Base-by-base conservation (phyloP, 2,888 invertebrate genomes). In the Invenusta paracnida region DNA sequence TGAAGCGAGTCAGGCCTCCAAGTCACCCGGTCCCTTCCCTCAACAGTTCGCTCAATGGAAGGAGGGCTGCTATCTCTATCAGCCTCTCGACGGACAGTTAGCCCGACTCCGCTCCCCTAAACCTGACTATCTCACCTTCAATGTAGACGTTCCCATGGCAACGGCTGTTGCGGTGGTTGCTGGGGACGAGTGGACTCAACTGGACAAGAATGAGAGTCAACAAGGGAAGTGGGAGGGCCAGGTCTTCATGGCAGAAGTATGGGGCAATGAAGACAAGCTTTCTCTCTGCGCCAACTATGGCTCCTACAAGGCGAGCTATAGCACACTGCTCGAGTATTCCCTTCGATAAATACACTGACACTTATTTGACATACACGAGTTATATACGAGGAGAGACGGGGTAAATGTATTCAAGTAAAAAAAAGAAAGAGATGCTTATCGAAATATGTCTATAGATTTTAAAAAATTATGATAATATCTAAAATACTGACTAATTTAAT, bases 31-130 rank as follows among this genome's bases (percentile, higher is more conserved):
- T 67, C 89, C 90, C 28, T 91, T 90, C 90, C 91, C 91, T 29
- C 90, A 91, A 88, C 91, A 91, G 88, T 91, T 91, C 82, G 91
- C 91, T 27, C 91, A 91, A 88, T 91, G 91, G 91, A 91, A 91
- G 88, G 91, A 91, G 86, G 91, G 91, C 2, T 91, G 91, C 88
- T 90, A 88, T 89, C 90, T 91, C 89, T 88, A 88, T 84, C 88
- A 88, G 29, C 91, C 91, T 0, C 88, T 89, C 0, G 89, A 89
- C 23, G 88, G 89, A 13, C 84, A 87, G 11, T 88, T 91, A 23
- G 13, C 1, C 5, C n/a, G n/a, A n/a, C 48, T 27, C 67, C 67
- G 29, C 0, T 23, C 83, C 48, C 29, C 30, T 82, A 23, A 2
- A 1, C 84, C 82, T 2, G 86, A 82, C 73, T 67, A 86, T 17